A percentile compares a stretch with the other conserved stretches of the same genome.
These are phyloP conservation scores for Gambusia holbrooki DNA, from an alignment of 2,113 vertebrate genomes.

Conservation along the genomic window DNA sequence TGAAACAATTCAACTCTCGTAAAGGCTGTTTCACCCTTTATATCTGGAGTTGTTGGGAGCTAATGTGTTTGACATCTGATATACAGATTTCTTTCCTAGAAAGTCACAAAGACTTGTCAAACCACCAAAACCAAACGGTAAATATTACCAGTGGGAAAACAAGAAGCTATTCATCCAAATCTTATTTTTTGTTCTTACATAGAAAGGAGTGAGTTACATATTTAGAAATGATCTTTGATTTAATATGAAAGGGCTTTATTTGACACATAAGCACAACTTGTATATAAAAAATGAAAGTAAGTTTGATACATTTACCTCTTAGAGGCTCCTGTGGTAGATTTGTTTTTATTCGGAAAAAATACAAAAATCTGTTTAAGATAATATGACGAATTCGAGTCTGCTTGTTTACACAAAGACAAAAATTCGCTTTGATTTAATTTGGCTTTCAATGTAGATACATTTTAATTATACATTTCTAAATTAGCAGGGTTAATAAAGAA, in stretches of 20 bases:
- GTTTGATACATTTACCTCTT: too few relatives aligned
- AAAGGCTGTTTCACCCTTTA: neutral
- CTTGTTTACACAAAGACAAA: too few relatives aligned
- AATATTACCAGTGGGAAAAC: neutral
- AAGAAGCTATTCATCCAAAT: neutral
- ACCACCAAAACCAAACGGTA: neutral
- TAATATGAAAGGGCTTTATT: neutral
- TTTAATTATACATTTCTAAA: too few relatives aligned
- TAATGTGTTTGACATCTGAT: too few relatives aligned
- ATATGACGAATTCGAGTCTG: too few relatives aligned
- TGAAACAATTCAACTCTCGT: neutral
- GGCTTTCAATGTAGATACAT: too few relatives aligned
- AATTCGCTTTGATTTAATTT: too few relatives aligned
- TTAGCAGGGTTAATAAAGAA: too few relatives aligned
- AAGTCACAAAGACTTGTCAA: neutral
- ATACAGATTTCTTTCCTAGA: neutral
- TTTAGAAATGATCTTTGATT: neutral
- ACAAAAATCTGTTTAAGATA: too few relatives aligned
- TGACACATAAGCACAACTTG: neutral
- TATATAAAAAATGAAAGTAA: too few relatives aligned
- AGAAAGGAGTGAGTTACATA: neutral
- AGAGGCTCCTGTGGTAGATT: too few relatives aligned
- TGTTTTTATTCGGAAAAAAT: too few relatives aligned
- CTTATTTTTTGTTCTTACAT: neutral
- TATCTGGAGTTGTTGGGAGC: neutral